Base-by-base conservation (phyloP, 2,113 vertebrate genomes). In the Camarhynchus parvulus region DNA sequence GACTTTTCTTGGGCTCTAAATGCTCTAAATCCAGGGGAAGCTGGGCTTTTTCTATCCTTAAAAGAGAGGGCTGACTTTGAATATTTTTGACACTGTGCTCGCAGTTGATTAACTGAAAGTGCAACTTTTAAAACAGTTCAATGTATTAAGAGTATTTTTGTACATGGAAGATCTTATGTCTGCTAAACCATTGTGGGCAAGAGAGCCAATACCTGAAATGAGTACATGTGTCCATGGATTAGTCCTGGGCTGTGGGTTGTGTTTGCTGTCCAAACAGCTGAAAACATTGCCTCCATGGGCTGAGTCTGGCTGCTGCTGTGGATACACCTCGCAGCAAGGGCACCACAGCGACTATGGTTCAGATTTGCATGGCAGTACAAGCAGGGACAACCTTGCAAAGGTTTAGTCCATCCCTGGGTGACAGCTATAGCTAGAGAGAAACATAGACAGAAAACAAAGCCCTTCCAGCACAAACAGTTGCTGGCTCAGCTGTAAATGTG, bases 201-300 rank as follows among this genome's bases (percentile, higher is more conserved):
- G 62, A 42, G 23, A 74, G 9, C 23, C 62, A 72, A 8, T 11
- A 7, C 62, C 59, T 78, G 56, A 66, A 84, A 61, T 8, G 15
- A 22, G 13, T 27, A 21, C 0, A 0, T 17, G 25, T 31, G 35
- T 31, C 61, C 2, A 1, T n/a, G 44, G 35, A 13, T 76, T 68
- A 76, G 39, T 49, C 13, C 31, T 61, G 66, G 15, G 21, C 55
- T 68, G 7, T 15, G 37, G 46, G 22, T 17, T 67, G 52, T 39
- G 16, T 70, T 83, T 83, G 49, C 49, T 61, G 61, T 56, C 27
- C 58, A 55, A 81, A 42, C 16, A 59, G 44, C 79, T 75, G 56
- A 33, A 56, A 56, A 35, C 25, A 4, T 37, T 41, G 21, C 10
- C 16, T 73, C 44, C 19, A 22, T 18, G 14, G 41, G 27, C 50